phyloP scores from a whole-genome alignment of 1,140 invertebrate species.

The Phymorhynchus buccinoides region DNA sequence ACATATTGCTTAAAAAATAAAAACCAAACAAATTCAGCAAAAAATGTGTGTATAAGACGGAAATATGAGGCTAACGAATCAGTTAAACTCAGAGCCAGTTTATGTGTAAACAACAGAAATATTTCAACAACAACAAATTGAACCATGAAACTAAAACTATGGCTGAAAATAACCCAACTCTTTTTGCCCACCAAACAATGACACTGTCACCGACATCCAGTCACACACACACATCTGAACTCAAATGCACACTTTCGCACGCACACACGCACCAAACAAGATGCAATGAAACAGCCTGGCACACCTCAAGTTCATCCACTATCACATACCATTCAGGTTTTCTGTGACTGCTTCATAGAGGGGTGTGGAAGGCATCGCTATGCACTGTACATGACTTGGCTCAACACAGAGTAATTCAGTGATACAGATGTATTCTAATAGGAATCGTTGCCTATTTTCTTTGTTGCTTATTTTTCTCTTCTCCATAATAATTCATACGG shows the following conservation, averaged over 20 bases:
- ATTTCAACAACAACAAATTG: neutral
- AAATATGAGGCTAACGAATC: too few relatives aligned
- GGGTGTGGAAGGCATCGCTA: neutral
- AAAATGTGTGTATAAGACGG: too few relatives aligned
- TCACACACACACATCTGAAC: neutral
- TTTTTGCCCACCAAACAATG: too few relatives aligned
- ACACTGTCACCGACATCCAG: neutral
- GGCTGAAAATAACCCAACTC: neutral
- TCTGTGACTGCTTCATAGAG: slow-evolving; percentile 23
- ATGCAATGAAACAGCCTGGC: neutral
- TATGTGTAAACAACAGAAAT: neutral
- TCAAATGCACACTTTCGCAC: neutral
- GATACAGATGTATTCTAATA: neutral
- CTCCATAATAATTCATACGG: neutral
- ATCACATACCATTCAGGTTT: slow-evolving; percentile 36
- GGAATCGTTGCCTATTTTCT: too few relatives aligned
- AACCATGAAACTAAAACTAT: neutral
- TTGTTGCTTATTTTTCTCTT: neutral
- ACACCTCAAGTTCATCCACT: slow-evolving; percentile 6
- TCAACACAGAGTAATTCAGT: neutral
- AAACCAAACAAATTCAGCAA: neutral
- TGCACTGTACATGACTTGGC: neutral
- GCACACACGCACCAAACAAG: neutral
- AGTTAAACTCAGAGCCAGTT: neutral
- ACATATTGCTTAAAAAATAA: neutral